phyloP scores from a whole-genome alignment of 2,113 vertebrate species.

The Mormoops blainvillei region DNA sequence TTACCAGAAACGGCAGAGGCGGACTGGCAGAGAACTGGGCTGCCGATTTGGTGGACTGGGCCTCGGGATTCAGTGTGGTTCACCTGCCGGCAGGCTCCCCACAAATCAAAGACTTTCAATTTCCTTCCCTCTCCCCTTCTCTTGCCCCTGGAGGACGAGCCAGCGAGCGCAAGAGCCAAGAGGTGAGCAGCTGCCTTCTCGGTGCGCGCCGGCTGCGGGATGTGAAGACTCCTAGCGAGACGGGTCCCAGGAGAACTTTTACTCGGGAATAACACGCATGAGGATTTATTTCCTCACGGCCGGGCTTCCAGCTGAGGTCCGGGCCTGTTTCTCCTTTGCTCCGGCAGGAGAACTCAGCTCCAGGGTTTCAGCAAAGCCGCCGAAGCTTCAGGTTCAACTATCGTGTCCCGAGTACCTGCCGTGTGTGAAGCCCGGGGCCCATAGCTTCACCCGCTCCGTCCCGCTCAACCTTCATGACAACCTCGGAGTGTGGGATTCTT shows the following conservation, averaged over 20 bases:
- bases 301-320: background rate
- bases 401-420: background rate
- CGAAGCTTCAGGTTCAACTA: background rate
- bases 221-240: background rate
- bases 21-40: background rate
- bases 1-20: background rate
- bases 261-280: background rate
- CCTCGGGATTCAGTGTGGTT: background rate
- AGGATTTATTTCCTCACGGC: conserved; percentile 21
- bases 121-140: background rate
- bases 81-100: fast-evolving
- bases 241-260: conserved; percentile 25
- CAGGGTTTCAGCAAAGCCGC: background rate
- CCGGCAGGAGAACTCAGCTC: background rate
- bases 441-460: background rate
- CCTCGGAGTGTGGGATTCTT: background rate
- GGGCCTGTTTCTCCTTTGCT: fast-evolving
- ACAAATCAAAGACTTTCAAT: conserved; percentile 11
- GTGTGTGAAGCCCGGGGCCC: too few relatives aligned
- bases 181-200: background rate
- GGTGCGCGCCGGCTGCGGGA: background rate
- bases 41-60: background rate
- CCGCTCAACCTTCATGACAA: background rate
- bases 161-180: background rate
- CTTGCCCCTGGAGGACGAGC: background rate